phyloP scores from a whole-genome alignment of 2,888 invertebrate species.

The Dryomyza anilis region DNA sequence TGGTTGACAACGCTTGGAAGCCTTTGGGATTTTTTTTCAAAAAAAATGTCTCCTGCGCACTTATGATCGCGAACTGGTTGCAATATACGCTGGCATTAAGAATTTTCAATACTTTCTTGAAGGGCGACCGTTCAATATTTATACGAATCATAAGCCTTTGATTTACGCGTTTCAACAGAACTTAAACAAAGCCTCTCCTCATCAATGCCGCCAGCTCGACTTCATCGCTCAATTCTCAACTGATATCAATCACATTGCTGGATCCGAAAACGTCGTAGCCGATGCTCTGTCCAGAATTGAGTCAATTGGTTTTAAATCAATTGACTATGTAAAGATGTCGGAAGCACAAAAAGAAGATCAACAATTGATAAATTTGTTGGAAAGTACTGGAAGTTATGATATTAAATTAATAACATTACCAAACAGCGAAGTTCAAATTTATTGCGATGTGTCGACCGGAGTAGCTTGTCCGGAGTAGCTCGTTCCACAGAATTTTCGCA shows the following conservation, averaged over 20 bases:
- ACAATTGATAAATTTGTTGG: no score
- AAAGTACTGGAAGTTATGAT: no score
- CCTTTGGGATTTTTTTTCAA: not conserved
- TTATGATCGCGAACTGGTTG: not conserved
- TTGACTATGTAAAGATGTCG: not conserved
- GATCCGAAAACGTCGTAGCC: not conserved
- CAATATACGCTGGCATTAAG: not conserved
- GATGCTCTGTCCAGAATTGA: not conserved
- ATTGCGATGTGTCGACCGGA: no score
- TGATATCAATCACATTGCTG: not conserved
- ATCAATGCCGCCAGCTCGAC: no score
- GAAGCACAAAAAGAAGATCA: no score
- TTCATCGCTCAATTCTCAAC: not conserved
- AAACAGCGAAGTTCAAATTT: no score
- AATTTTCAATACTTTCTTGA: not conserved
- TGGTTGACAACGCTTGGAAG: not conserved
- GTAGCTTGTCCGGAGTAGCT: no score
- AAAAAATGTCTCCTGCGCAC: not conserved
- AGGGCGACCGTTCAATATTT: not conserved
- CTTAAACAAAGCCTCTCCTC: no score
- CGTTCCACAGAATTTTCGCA: no score
- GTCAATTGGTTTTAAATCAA: not conserved
- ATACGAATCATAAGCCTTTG: not conserved
- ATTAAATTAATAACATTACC: no score
- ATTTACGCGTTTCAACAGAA: no score